phyloP scores from a whole-genome alignment of 2,113 vertebrate species.

The Grammomys dolichurus region DNA sequence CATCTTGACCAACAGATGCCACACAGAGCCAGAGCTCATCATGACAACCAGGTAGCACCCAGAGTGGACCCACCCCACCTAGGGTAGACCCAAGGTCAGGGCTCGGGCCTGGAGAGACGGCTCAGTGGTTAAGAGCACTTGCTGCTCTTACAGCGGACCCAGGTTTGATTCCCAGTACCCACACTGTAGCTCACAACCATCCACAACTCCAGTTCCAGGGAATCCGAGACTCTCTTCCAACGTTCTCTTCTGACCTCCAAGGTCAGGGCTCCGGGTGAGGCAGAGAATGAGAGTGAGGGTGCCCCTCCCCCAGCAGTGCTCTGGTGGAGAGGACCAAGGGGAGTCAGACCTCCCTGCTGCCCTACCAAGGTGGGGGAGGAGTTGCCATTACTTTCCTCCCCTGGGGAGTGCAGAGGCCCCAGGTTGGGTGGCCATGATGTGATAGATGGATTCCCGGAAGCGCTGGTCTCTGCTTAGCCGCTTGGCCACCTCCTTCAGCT shows the following conservation, averaged over 20 bases:
- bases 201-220: background rate
- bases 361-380: background rate
- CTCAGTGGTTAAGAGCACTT: background rate
- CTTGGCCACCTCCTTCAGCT: slow-evolving; percentile 93
- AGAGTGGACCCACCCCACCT: background rate
- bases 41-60: background rate
- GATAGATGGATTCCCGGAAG: slow-evolving; percentile 93
- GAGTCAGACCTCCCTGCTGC: background rate
- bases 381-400: slow-evolving; percentile 82
- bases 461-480: slow-evolving; percentile 92
- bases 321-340: background rate
- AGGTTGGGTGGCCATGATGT: slow-evolving; percentile 91
- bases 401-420: slow-evolving; percentile 78
- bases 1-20: background rate
- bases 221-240: background rate
- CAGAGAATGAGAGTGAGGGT: background rate
- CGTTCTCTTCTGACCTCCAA: background rate
- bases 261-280: background rate
- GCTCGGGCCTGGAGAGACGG: background rate
- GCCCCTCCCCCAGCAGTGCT: background rate
- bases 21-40: background rate
- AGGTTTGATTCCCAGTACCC: background rate
- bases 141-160: background rate
- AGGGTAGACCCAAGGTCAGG: background rate
- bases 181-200: background rate